Evolutionary conservation across 2,797 vertebrate species (phyloP), one percentile per base, ranked within the genome.

Genomic region (Acanthis flammea): DNA sequence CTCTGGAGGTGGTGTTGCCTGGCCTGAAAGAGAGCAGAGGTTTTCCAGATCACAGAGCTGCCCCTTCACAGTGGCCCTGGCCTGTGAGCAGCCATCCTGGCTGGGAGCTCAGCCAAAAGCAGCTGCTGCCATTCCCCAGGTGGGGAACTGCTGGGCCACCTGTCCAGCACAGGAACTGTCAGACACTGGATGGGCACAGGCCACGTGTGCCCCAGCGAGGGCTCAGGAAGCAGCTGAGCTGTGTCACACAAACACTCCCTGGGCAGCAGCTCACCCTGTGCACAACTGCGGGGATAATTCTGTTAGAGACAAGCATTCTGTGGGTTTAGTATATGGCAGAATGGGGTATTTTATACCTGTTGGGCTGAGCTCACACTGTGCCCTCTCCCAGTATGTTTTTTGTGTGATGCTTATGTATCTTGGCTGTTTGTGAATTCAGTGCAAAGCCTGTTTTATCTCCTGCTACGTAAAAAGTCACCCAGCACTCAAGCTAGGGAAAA

Each of bases 81-180:
- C n/a, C 54, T 35, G 33, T 57, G 33, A 12, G 54, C 54, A 35
- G 54, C 54, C 54, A 57, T 33, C 45, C 37, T 30, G 35, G 15
- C 63, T 10, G 8, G 24, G 25, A 66, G 47, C 47, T 47, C 7
- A 0, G 67, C 39, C 14, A 3, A 72, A 61, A 78, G 18, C 42
- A 39, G 73, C 88, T 96, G 90, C 92, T 96, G 88, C 94, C 96
- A 16, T 10, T 24, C 67, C 65, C 95, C 95, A 22, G 60, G 60
- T 41, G 9, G 17, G 16, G 19, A 42, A 30, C 19, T 57, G 61
- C 31, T 13, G 19, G 35, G 35, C 16, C 65, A 30, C 44, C 53
- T 48, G 44, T 19, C 7, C 53, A 6, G 76, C 63, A 24, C 44
- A 1, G 63, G 31, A 50, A 12, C 54, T 60, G 37, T 42, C 45